Base-by-base conservation (phyloP, 2,797 vertebrate genomes). In the Argentina silus region DNA sequence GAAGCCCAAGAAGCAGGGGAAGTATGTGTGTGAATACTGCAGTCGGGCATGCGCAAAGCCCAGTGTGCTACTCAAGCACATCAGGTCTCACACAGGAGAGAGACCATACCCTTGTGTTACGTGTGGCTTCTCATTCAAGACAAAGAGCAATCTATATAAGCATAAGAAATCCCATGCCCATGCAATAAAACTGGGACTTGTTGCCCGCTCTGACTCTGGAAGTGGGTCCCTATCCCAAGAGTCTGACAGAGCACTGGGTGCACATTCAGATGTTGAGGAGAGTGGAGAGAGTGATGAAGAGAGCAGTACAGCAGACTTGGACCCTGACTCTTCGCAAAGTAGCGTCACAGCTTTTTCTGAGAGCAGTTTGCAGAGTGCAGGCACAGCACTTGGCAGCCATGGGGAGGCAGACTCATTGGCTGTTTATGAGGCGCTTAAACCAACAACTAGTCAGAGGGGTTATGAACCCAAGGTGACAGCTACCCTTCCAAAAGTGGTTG, bases 141-240 rank as follows among this genome's bases (percentile, higher is more conserved):
- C 98, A 79, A 99, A 99, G 93, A 99, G 98, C 87, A 99, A 99
- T 86, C 88, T 99, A 59, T 99, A 99, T 87, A 99, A 99, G 95
- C 98, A 99, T 95, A 99, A 98, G 89, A 99, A 99, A 67, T 99
- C 98, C 23, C 98, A 99, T 12, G 97, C 98, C 0, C 98, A 99
- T 4, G 96, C 96, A 19, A 97, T 98, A 83, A 99, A 99, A 87
- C 93, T 99, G 68, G 97, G 96, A 19, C 95, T 98, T 15, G 95
- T 96, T 67, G 90, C 95, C 4, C 95, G 96, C 0, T 94, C 96
- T 0, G 98, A 98, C 85, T 94, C 96, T 1, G 91, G 94, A 74
- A 90, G 94, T 42, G 91, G 96, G 56, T 95, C 95, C 19, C 81
- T 96, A n/a, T 96, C 97, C 53, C 95, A 96, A n/a, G 97, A 98